These are phyloP conservation scores for Melolontha melolontha DNA, from an alignment of 2,888 invertebrate genomes.

Conservation along the genomic window DNA sequence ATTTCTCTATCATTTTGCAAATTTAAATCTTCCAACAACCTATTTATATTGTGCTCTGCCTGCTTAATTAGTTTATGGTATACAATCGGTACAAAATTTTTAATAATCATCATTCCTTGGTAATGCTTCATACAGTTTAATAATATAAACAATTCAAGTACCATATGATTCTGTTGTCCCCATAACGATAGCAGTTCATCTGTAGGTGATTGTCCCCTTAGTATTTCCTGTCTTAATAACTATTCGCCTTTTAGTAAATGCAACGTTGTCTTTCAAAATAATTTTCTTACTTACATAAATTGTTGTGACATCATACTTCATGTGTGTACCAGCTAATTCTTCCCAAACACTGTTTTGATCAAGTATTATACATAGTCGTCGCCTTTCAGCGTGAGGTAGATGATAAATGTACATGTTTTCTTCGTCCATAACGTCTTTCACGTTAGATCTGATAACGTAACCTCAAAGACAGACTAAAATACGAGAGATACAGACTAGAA, in stretches of 20 bases:
- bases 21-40: constrained; percentile 39
- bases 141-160: constrained; percentile 81
- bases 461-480: no score
- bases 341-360: constrained; percentile 86
- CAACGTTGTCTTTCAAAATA: not conserved
- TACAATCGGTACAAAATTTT: constrained; percentile 73
- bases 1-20: constrained; percentile 18
- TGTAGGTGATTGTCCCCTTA: constrained; percentile 75
- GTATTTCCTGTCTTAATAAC: constrained; percentile 70
- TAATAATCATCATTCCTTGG: constrained; percentile 78
- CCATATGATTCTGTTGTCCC: constrained; percentile 86
- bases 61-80: constrained; percentile 73
- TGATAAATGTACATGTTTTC: constrained; percentile 75
- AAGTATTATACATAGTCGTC: constrained; percentile 79
- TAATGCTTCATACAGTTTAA: constrained; percentile 81
- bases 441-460: not conserved
- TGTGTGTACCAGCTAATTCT: constrained; percentile 76
- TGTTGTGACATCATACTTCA: constrained; percentile 74
- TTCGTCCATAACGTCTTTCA: constrained; percentile 26
- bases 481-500: no score
- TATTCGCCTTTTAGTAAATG: constrained; percentile 52
- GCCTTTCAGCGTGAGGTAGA: constrained; percentile 77
- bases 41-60: constrained; percentile 61
- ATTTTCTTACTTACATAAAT: constrained; percentile 65
- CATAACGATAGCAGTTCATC: constrained; percentile 81